Percentiles rank a stretch among this genome's conserved stretches.
Evolutionary conservation across 2,888 invertebrate species (phyloP).

Genomic region (Melieria crassipennis): DNA sequence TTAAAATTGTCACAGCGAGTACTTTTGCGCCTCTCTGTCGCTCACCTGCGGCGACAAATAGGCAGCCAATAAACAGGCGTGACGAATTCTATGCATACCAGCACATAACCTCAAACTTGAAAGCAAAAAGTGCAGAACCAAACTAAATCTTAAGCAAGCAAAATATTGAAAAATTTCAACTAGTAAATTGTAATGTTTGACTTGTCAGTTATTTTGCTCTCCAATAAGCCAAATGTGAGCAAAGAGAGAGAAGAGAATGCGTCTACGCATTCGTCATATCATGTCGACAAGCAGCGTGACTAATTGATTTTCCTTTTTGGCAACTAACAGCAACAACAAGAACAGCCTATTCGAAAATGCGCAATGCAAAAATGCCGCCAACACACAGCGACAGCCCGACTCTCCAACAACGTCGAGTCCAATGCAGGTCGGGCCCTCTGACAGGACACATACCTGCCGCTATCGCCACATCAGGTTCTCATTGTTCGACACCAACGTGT

Average conservation of each 20-base stretch:
- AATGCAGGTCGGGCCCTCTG: background rate
- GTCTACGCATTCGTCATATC: conserved; percentile 47
- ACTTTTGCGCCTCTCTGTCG: background rate
- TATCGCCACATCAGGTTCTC: conserved; percentile 27
- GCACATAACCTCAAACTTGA: too few species aligned
- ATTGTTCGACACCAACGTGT: conserved; percentile 13
- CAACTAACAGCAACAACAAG: conserved; percentile 35
- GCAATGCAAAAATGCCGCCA: conserved; percentile 12
- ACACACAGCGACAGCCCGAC: conserved; percentile 12
- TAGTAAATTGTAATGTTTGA: too few species aligned
- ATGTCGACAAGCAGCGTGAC: conserved; percentile 48
- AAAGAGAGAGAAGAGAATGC: background rate
- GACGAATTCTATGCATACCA: background rate
- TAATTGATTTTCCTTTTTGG: conserved; percentile 55
- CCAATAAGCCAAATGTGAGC: too few species aligned
- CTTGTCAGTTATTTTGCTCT: too few species aligned
- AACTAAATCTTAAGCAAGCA: too few species aligned
- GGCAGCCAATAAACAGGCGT: conserved; percentile 22
- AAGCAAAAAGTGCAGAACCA: too few species aligned
- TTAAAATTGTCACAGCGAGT: conserved; percentile 2
- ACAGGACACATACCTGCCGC: conserved; percentile 25
- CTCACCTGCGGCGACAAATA: background rate
- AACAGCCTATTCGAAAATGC: conserved; percentile 9
- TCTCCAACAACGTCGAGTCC: background rate
- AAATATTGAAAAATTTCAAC: too few species aligned